A percentile compares a stretch with the other conserved stretches of the same genome.
Conservation (phyloP, 2,797 vertebrate genomes). For the Myotis pilosus region DNA sequence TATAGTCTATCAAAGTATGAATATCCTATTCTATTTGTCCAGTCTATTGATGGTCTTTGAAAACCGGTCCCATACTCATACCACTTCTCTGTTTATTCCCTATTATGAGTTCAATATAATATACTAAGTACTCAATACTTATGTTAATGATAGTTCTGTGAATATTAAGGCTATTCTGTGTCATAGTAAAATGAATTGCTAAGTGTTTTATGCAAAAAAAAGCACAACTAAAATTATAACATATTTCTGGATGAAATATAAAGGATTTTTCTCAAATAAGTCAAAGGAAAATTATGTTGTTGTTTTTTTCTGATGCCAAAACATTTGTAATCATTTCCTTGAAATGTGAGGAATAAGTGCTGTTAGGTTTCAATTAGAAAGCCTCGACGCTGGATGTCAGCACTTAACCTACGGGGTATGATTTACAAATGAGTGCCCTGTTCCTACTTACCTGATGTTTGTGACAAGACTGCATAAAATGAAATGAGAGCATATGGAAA, state of each 20-base stretch:
- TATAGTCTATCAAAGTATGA: background rate
- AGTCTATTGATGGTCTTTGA: background rate
- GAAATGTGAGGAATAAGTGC: background rate
- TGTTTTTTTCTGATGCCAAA: constrained; percentile 37
- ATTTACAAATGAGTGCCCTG: constrained; percentile 39
- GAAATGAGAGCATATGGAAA: constrained; percentile 60
- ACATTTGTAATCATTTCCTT: constrained; percentile 16
- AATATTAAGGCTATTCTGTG: background rate
- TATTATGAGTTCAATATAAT: background rate
- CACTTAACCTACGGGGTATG: constrained; percentile 11
- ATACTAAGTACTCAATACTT: background rate
- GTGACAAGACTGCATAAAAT: constrained; percentile 53
- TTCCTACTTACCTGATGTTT: constrained; percentile 59
- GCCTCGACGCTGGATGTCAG: background rate
- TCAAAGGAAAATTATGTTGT: constrained; percentile 12
- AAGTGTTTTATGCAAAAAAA: constrained; percentile 30
- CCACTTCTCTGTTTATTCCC: background rate
- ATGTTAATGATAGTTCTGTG: background rate
- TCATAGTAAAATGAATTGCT: constrained; percentile 1
- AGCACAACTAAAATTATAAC: constrained; percentile 39
- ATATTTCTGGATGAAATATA: constrained; percentile 30
- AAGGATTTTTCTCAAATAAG: constrained; percentile 36
- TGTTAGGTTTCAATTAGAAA: constrained; percentile 24
- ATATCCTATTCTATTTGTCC: background rate
- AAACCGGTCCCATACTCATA: background rate